phyloP scores from a whole-genome alignment of 2,888 invertebrate species.

The Asteroscopus sphinx region DNA sequence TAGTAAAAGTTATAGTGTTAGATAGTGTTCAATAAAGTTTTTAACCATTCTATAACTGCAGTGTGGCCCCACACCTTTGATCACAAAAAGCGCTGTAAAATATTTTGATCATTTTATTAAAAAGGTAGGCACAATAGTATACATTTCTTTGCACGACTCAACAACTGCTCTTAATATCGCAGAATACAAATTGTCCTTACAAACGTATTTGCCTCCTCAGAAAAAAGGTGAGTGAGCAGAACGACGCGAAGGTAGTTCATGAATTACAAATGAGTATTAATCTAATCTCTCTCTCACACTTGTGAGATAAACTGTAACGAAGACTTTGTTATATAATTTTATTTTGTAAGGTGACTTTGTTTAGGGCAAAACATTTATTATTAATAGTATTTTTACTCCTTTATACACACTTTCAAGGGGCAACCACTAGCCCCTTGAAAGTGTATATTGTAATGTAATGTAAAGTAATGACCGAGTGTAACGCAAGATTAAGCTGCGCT shows the following conservation, averaged over 20 bases:
- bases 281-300: slow-evolving; percentile 6
- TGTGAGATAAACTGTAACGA: background rate
- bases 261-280: slow-evolving; percentile 32
- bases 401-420: no score
- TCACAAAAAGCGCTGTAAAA: slow-evolving; percentile 7
- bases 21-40: no score
- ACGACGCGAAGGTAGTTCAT: slow-evolving; percentile 6
- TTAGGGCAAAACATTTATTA: no score
- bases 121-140: slow-evolving; percentile 7
- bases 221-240: slow-evolving; percentile 7
- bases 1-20: no score
- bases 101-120: background rate
- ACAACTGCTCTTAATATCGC: slow-evolving; percentile 23
- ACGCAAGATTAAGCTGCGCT: no score
- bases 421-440: no score
- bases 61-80: no score
- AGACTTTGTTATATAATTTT: background rate
- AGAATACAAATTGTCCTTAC: slow-evolving; percentile 16
- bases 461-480: no score
- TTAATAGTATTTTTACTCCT: no score
- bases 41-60: no score
- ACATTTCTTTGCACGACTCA: slow-evolving; percentile 15
- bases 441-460: no score
- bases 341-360: background rate
- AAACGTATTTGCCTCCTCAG: slow-evolving; percentile 12